A percentile compares a stretch with the other conserved stretches of the same genome.
Evolutionary conservation across 2,113 vertebrate genomes (phyloP).

Genomic region (Heterotilapia buettikoferi): DNA sequence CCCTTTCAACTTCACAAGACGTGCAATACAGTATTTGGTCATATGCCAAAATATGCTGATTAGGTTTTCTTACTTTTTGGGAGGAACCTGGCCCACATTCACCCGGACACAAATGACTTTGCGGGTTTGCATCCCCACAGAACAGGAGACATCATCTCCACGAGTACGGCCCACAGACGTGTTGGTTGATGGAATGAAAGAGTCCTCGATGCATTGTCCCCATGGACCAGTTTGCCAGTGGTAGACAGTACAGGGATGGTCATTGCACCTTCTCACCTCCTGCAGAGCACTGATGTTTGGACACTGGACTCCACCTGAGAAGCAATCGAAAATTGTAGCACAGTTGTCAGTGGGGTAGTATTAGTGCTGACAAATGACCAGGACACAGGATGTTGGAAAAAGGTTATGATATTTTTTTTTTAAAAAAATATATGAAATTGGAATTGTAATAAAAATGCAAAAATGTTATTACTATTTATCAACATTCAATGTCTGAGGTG

Average conservation of each 20-base stretch:
- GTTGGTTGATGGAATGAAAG: slow-evolving; percentile 84
- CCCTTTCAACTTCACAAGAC: background rate
- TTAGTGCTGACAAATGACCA: background rate
- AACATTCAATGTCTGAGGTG: background rate
- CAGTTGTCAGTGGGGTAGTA: background rate
- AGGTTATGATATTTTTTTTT: background rate
- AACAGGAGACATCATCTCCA: slow-evolving; percentile 80
- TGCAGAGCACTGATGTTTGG: slow-evolving; percentile 88
- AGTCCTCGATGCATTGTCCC: slow-evolving; percentile 95
- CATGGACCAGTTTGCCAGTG: slow-evolving; percentile 93
- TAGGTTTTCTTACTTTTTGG: slow-evolving; percentile 84
- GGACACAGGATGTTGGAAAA: background rate
- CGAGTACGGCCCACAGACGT: slow-evolving; percentile 61
- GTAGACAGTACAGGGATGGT: slow-evolving; percentile 95
- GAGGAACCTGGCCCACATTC: slow-evolving; percentile 97
- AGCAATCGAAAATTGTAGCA: background rate
- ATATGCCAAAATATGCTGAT: background rate
- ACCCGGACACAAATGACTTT: slow-evolving; percentile 97
- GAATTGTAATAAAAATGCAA: background rate
- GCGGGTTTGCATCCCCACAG: slow-evolving; percentile 94
- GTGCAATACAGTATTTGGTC: accelerated
- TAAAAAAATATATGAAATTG: too few species aligned
- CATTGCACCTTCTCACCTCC: slow-evolving; percentile 88
- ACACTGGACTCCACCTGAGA: slow-evolving; percentile 82
- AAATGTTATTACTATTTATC: background rate